phyloP scores from a whole-genome alignment of 2,113 vertebrate species.

The Zosterops borbonicus region DNA sequence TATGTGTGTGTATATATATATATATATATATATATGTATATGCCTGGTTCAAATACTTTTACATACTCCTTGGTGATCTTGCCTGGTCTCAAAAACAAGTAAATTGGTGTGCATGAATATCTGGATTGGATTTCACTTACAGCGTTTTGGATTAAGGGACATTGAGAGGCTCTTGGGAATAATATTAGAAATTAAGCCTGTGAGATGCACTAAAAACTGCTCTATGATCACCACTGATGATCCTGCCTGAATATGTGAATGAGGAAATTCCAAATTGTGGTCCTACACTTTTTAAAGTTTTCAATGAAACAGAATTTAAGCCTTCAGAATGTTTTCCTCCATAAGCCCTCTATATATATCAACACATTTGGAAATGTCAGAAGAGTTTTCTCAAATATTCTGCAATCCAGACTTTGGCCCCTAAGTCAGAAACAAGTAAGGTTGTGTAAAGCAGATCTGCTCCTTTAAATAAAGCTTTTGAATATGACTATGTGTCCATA shows the following conservation, averaged over 20 bases:
- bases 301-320: neutral
- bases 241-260: neutral
- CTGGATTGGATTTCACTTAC: neutral
- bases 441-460: neutral
- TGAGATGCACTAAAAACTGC: neutral
- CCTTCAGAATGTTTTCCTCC: neutral
- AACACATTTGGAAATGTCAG: accelerated
- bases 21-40: no score
- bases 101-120: neutral
- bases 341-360: accelerated
- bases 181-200: neutral
- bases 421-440: neutral
- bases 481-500: neutral
- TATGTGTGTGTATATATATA: no score
- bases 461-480: neutral
- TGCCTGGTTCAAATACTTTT: neutral
- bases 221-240: neutral
- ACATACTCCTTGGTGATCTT: neutral
- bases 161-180: accelerated
- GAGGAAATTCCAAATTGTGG: neutral
- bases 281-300: neutral
- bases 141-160: neutral
- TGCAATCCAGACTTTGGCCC: neutral
- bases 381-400: neutral
- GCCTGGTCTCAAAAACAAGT: neutral